Percentiles rank a stretch among this genome's conserved stretches.
Conservation (phyloP, 1,140 invertebrate species). For the Prorops nasuta region DNA sequence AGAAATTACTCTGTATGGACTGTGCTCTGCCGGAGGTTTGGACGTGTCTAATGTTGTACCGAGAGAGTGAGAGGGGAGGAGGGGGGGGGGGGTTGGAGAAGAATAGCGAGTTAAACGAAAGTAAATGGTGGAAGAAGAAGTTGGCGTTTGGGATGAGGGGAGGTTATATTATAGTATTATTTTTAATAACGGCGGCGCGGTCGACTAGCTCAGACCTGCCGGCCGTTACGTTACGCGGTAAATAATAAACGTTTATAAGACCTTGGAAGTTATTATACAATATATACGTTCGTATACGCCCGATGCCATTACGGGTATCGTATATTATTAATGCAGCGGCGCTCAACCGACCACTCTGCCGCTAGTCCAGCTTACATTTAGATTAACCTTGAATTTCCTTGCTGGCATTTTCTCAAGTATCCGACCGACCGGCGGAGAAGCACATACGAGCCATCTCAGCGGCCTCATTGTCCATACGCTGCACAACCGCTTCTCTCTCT, state of each 20-base stretch:
- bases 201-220: conserved; percentile 37
- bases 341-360: conserved; percentile 42
- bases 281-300: conserved; percentile 54
- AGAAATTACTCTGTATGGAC: no score
- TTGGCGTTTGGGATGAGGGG: no score
- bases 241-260: conserved; percentile 59
- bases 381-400: not conserved
- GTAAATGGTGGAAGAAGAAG: no score
- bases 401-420: not conserved
- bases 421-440: no score
- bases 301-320: conserved; percentile 56
- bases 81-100: no score
- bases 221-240: conserved; percentile 56
- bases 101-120: no score
- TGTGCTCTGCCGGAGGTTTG: no score
- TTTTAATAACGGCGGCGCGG: conserved; percentile 47
- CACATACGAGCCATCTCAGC: no score
- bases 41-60: no score
- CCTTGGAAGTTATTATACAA: conserved; percentile 59
- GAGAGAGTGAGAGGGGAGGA: no score
- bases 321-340: conserved; percentile 58
- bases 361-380: not conserved
- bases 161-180: conserved; percentile 48
- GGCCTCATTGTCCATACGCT: no score
- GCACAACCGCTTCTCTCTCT: conserved; percentile 6